These are phyloP conservation scores for Dynastes hyllus DNA, from an alignment of 2,888 invertebrate species.

Conservation along the genomic window DNA sequence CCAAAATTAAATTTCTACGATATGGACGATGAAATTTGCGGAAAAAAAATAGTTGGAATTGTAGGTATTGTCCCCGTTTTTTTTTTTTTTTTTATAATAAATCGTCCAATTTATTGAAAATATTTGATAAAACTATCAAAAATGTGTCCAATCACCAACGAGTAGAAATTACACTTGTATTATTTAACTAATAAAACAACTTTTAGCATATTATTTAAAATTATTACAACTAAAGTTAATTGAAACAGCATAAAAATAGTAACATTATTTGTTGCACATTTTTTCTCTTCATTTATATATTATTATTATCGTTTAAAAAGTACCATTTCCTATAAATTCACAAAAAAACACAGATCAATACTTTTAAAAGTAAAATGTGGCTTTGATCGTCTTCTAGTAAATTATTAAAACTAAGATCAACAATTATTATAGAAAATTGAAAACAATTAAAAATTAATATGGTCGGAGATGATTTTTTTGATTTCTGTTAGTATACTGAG, in stretches of 20 bases:
- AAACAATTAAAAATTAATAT: not conserved
- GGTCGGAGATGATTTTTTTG: constrained; percentile 42
- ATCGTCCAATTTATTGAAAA: constrained; percentile 37
- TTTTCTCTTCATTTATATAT: constrained; percentile 41
- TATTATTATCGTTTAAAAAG: constrained; percentile 18
- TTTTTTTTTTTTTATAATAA: not conserved
- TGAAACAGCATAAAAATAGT: constrained; percentile 47
- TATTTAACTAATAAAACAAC: constrained; percentile 43
- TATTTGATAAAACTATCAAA: constrained; percentile 51
- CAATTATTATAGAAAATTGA: constrained; percentile 1
- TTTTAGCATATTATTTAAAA: constrained; percentile 35
- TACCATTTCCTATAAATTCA: constrained; percentile 15
- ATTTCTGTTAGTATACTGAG: constrained; percentile 34
- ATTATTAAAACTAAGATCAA: constrained; percentile 17
- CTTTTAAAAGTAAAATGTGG: constrained; percentile 18
- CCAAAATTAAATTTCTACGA: constrained; percentile 51
- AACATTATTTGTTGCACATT: constrained; percentile 48
- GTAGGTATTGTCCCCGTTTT: not conserved
- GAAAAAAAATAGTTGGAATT: not conserved
- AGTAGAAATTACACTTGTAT: constrained; percentile 37
- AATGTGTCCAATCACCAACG: constrained; percentile 49
- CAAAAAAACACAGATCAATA: constrained; percentile 28
- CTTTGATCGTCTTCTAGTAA: constrained; percentile 10
- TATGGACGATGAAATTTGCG: constrained; percentile 9
- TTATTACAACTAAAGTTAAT: constrained; percentile 45